Evolutionary conservation across 2,113 vertebrate species (phyloP), one percentile per base, ranked within the genome.

Genomic region (Calidris pugnax): DNA sequence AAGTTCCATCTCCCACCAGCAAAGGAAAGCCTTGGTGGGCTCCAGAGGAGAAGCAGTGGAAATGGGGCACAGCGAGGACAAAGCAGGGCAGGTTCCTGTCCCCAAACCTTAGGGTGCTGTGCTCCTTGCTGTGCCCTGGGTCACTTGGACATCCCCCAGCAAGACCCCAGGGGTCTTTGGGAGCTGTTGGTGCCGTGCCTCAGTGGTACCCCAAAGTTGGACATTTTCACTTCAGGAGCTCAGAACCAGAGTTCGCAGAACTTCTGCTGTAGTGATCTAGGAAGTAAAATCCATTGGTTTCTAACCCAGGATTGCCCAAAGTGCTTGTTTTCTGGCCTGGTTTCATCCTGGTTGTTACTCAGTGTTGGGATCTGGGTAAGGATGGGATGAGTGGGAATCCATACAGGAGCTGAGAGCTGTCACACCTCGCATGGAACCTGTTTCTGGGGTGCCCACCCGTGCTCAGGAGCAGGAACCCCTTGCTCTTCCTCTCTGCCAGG

Each of bases 291-390:
- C 27, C 45, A 7, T 18, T 2, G 14, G 28, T 43, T 72, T 72
- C 80, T 43, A 41, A 53, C 23, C 23, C 26, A 7, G 30, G 71
- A 28, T 51, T 60, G 67, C 67, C 55, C 4, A 1, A 60, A 60
- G 23, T 5, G 1, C 13, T 10, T 1, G 2, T 27, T 5, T 37
- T 39, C 28, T 57, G 53, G 17, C 55, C 45, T 2, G 1, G 14
- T 59, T 82, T 59, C 53, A 48, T 41, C 28, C 53, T 26, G 53
- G 17, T 43, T 32, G 33, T 41, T 15, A 19, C 60, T 66, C 19
- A 7, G 60, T 35, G 14, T 23, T 28, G 53, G 1, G 8, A 28
- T 27, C 18, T 28, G n/a, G 28, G 35, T 50, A 39, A 59, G 66
- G 53, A 59, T 11, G 5, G 17, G 51, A 20, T 15, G 22, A 8